phyloP scores from a whole-genome alignment of 2,113 vertebrate genomes.

The Garra rufa region DNA sequence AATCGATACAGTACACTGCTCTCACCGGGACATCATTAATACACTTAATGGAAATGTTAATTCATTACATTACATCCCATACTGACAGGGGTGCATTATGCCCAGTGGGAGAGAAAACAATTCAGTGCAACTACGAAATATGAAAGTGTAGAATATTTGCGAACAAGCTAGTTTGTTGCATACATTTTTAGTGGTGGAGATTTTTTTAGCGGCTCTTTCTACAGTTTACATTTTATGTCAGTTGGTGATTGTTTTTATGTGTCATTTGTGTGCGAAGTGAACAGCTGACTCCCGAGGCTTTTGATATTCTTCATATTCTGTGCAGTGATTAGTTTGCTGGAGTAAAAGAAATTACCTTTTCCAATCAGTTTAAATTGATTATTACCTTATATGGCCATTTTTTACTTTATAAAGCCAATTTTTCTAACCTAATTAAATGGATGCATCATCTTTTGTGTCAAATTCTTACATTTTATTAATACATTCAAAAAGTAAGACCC shows the following conservation, averaged over 20 bases:
- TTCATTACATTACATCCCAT: not conserved
- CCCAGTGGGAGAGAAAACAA: constrained; percentile 18
- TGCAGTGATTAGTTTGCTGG: too few relatives aligned
- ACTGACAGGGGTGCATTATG: constrained; percentile 13
- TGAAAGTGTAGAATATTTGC: not conserved
- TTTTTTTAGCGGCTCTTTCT: not conserved
- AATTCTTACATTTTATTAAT: too few relatives aligned
- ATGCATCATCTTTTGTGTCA: too few relatives aligned
- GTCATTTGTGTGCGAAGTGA: not conserved
- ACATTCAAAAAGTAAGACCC: too few relatives aligned
- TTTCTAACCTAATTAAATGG: too few relatives aligned
- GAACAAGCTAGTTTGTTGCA: not conserved
- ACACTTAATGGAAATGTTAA: constrained; percentile 39
- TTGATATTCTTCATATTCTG: too few relatives aligned
- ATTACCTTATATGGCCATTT: too few relatives aligned
- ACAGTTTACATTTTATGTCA: not conserved
- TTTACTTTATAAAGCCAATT: too few relatives aligned
- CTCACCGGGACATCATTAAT: not conserved
- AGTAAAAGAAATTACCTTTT: too few relatives aligned
- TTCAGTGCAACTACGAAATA: constrained; percentile 3
- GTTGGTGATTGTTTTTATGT: not conserved
- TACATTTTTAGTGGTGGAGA: not conserved
- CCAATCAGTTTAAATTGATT: too few relatives aligned
- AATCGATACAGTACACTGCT: constrained; percentile 34
- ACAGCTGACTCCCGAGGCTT: too few relatives aligned